These are phyloP conservation scores for Enteromius unitaeniatus DNA, from an alignment of 2,797 vertebrate genomes.

Conservation along the genomic window DNA sequence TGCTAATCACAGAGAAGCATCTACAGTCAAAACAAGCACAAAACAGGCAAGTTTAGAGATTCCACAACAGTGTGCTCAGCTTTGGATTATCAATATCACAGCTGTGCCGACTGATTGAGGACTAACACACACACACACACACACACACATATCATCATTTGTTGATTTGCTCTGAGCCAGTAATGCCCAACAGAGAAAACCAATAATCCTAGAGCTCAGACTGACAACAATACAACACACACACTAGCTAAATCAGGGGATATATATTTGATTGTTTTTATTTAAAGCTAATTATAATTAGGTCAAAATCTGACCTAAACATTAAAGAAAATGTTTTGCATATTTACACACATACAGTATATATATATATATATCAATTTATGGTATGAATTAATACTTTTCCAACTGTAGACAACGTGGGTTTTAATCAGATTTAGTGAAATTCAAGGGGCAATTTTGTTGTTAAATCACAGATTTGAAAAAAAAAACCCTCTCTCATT, in stretches of 20 bases:
- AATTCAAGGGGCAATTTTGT: background rate
- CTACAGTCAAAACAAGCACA: background rate
- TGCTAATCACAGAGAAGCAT: background rate
- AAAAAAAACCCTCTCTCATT: no score
- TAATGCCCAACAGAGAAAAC: conserved; percentile 70
- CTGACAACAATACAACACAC: conserved; percentile 16
- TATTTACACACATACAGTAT: background rate
- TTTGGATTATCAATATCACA: background rate
- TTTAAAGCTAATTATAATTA: background rate
- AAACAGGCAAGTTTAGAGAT: background rate
- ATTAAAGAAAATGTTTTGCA: background rate
- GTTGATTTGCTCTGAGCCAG: conserved; percentile 43
- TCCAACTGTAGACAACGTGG: background rate
- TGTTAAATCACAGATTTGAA: background rate
- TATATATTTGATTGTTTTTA: background rate
- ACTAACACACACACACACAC: conserved; percentile 10
- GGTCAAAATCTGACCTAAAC: background rate
- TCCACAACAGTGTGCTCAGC: background rate
- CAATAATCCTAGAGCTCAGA: conserved; percentile 73
- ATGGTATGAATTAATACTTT: background rate
- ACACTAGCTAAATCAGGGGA: background rate
- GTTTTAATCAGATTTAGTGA: background rate
- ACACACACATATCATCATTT: conserved; percentile 1
- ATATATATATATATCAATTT: no score
- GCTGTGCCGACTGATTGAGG: background rate